Base-by-base conservation (phyloP, 1,140 invertebrate genomes). In the Micrasema minimum region DNA sequence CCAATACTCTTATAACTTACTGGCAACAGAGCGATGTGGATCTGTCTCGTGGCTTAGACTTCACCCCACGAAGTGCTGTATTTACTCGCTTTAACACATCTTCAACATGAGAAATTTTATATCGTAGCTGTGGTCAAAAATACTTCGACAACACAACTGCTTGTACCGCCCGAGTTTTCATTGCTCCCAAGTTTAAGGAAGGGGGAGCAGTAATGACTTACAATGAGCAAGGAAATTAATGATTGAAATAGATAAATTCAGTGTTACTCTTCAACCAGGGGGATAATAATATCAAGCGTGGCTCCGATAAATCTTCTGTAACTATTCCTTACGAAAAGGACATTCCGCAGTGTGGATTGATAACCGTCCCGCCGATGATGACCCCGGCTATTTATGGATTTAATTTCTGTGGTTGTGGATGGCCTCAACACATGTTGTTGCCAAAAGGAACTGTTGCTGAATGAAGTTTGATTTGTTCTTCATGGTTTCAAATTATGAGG, bases 381-480 rank as follows among this genome's bases (percentile, higher is more conserved):
- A 10, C 5, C 26, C 26, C 26, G 26, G 26, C 26, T 4, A 31
- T 31, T 7, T 1, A 2, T n/a, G 20, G 26, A 55, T 91, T 90
- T 80, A 90, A 91, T 78, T 92, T 91, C 85, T 95, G 93, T 79
- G 92, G 93, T 35, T 95, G 93, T 79, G 93, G 93, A 50, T 95
- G 93, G 93, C 93, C 93, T 2, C 89, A 94, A 51, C 92, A 96
- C 78, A 89, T 95, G 89, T 84, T 96, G 0, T 78, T 93, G 20
- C 90, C 93, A 0, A 92, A 90, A 80, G 94, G 94, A 18, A 88
- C 79, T 2, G 77, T 84, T 2, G 85, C 87, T 64, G 93, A 93
- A n/a, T 88, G 77, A 80, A 82, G 0, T 92, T 93, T 78, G 87
- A 92, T 59, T 78, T 95, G 2, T 95, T 94, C 78, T 89, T 90